Evolutionary conservation across 64 coral and sea anemone species (phyloP), one percentile per base, ranked within the genome.

Genomic region (Porites australiensis): DNA sequence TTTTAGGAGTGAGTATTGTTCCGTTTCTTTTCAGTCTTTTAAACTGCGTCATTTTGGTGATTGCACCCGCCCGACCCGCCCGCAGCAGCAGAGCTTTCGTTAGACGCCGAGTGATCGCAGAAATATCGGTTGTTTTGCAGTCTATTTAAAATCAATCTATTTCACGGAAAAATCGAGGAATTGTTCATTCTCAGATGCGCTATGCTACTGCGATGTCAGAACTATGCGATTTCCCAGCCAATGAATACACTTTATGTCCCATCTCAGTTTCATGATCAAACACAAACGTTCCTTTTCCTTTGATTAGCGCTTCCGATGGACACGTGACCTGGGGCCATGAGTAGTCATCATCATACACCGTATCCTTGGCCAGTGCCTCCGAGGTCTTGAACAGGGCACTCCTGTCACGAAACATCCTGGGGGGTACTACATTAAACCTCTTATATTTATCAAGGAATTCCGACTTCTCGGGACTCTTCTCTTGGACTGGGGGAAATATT

Each of bases 371-470:
- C 1, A 98, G 44, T 51, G n/a, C 79, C 57, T 95, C 91, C 21
- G 55, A 75, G 19, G 87, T 96, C 83, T 98, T 95, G 49, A 98
- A 98, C 50, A 98, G 92, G 71, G 84, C 53, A 60, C 97, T 98
- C 55, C 91, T 90, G 63, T 96, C 97, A 60, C 89, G 88, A 63
- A 93, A 96, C 77, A 95, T 93, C 72, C 78, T 96, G 18, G 97
- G 52, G 13, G 97, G 97, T 3, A 93, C 63, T 3, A 95, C 97
- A 8, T 96, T 93, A 84, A 96, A 95, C 44, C 91, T 90, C 83
- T 96, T 98, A 79, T 98, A 98, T 22, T 96, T 93, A 72, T 98
- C 96, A 13, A 98, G 58, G 50, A 91, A 87, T 37, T 98, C 95
- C 49, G 95, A 97, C 48, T 83, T 97, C 60, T 79, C 83, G 9